Evolutionary conservation across 2,113 vertebrate species (phyloP), one percentile per base, ranked within the genome.

Genomic region (Platichthys flesus): DNA sequence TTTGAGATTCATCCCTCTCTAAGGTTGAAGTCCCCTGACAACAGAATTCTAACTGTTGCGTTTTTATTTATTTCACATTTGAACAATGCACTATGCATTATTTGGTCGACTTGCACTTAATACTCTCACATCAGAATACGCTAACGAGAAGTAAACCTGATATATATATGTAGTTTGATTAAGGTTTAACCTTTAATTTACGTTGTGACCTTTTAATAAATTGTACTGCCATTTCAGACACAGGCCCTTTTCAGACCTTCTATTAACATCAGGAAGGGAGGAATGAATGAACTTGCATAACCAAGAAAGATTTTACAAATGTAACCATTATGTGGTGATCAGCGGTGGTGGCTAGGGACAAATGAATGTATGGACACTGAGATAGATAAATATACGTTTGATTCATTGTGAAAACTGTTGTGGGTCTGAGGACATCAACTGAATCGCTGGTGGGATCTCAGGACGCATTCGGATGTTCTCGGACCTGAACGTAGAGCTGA

Each of bases 1-100:
- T 87, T 81, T 78, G 73, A 82, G 63, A 86, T 81, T 66, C 2
- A 31, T 35, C 63, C 55, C 35, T 31, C 57, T 70, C 58, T 79
- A 21, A 49, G 26, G 77, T 79, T 9, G 45, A 8, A 45, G 35
- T 81, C 58, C 63, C 60, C 14, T 1, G 52, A 75, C 37, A 18
- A 51, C 63, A 72, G 10, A 51, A 31, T 31, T 31, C 28, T 31
- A 7, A 76, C 58, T 61, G 23, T 37, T 0, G 1, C 71, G 16
- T 69, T 16, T 82, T 80, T 21, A 75, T 82, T 51, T 54, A 42
- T 70, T 57, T 55, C 45, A 52, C 42, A 49, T 68, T 70, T 75
- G 24, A 42, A 42, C 12, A 13, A 42, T 42, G 40, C 40, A 42
- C 40, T 13, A 13, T n/a, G 14, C 35, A 71, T 72, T 24, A 24